Evolutionary conservation across 2,888 invertebrate genomes (phyloP).

Genomic region (Drosophila longiperda): DNA sequence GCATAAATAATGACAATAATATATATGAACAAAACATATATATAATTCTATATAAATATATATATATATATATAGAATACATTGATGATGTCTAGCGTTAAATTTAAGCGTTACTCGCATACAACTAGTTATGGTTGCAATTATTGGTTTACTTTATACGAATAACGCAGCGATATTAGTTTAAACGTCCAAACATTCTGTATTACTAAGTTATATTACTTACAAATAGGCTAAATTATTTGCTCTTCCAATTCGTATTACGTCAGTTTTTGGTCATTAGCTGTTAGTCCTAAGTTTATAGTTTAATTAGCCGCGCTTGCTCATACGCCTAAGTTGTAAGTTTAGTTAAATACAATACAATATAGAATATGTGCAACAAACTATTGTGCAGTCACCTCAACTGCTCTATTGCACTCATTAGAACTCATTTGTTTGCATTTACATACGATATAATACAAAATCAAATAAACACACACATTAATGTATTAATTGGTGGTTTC

Average conservation of each 20-base stretch:
- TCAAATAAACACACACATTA: conserved; percentile 24
- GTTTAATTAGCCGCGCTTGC: conserved; percentile 78
- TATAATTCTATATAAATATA: conserved; percentile 44
- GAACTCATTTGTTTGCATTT: conserved; percentile 70
- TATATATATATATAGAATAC: conserved; percentile 35
- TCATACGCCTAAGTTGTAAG: conserved; percentile 63
- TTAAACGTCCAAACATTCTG: conserved; percentile 44
- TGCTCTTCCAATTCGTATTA: conserved; percentile 76
- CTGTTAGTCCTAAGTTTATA: conserved; percentile 58
- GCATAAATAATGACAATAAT: conserved; percentile 81
- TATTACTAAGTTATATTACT: conserved; percentile 61
- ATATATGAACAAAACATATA: conserved; percentile 58
- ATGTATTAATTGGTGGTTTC: background rate
- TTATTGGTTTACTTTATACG: conserved; percentile 33
- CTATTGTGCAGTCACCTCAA: conserved; percentile 27
- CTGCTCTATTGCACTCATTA: conserved; percentile 46
- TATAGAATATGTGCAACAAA: conserved; percentile 50
- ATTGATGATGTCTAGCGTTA: conserved; percentile 64
- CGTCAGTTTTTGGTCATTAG: conserved; percentile 48
- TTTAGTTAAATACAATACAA: conserved; percentile 53
- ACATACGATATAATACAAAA: conserved; percentile 43
- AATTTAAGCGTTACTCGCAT: conserved; percentile 66
- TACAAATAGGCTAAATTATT: conserved; percentile 77
- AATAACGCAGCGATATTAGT: conserved; percentile 73
- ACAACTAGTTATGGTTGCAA: conserved; percentile 34